Evolutionary conservation across 2,888 invertebrate species (phyloP).

Genomic region (Athalia circularis): DNA sequence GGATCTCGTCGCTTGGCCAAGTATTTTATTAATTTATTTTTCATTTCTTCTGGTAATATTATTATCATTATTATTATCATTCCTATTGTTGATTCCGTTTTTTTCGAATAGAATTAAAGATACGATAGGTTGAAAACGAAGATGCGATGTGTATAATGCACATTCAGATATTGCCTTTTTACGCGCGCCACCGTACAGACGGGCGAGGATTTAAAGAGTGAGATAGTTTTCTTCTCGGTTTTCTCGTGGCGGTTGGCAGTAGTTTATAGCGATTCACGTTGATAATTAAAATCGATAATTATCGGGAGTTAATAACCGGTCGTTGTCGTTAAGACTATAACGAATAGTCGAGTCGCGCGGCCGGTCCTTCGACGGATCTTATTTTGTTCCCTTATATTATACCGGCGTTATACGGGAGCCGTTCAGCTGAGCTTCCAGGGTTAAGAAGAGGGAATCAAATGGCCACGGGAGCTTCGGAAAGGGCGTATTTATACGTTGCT

Average conservation of each 20-base stretch:
- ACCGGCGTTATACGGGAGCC: no score
- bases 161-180: no score
- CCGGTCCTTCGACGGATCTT: constrained; percentile 43
- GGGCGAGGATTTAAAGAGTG: constrained; percentile 43
- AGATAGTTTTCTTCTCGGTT: constrained; percentile 54
- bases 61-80: neutral
- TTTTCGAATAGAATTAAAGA: neutral
- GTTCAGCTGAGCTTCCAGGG: no score
- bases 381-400: constrained; percentile 43
- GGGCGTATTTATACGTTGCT: no score
- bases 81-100: neutral
- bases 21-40: neutral
- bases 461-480: neutral
- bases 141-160: neutral
- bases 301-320: constrained; percentile 70
- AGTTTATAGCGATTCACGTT: constrained; percentile 57
- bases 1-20: no score
- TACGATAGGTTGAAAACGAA: neutral
- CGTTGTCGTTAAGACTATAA: constrained; percentile 68
- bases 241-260: constrained; percentile 24
- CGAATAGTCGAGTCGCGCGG: constrained; percentile 56
- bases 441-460: neutral
- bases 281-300: constrained; percentile 73
- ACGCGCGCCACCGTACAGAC: neutral
- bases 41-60: neutral